A percentile compares a stretch with the other conserved stretches of the same genome.
phyloP scores from a whole-genome alignment of 2,888 invertebrate species.

The Drosophila anceps region DNA sequence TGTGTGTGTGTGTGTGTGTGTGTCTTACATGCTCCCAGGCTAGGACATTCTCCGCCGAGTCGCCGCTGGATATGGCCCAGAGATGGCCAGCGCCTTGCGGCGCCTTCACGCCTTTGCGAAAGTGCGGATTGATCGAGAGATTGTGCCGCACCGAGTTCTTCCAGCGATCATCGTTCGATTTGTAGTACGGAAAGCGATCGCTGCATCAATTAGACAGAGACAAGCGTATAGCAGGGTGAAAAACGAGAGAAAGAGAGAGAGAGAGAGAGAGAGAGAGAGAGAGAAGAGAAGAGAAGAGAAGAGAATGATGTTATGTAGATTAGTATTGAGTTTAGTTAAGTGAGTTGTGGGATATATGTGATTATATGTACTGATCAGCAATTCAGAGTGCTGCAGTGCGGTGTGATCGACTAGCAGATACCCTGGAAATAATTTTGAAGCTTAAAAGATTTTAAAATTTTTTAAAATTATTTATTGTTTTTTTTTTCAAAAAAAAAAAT shows the following conservation, averaged over 20 bases:
- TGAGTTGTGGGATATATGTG: background rate
- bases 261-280: background rate
- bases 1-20: background rate
- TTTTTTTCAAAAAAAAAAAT: no score
- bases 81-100: conserved; percentile 95
- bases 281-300: background rate
- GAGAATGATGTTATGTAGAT: background rate
- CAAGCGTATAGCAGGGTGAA: background rate
- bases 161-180: conserved; percentile 96
- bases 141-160: conserved; percentile 97
- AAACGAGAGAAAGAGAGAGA: background rate
- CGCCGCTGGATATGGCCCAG: conserved; percentile 93
- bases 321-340: background rate
- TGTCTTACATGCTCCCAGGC: conserved; percentile 87
- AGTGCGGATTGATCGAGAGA: conserved; percentile 96
- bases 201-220: conserved; percentile 85
- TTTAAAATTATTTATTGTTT: no score
- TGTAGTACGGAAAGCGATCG: conserved; percentile 94
- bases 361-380: no score
- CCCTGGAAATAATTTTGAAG: background rate
- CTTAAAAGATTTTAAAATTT: no score
- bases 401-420: background rate
- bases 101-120: conserved; percentile 94
- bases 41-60: conserved; percentile 86
- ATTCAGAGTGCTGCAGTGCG: background rate